phyloP scores from a whole-genome alignment of 2,888 invertebrate genomes.

The Polydrusus cervinus region DNA sequence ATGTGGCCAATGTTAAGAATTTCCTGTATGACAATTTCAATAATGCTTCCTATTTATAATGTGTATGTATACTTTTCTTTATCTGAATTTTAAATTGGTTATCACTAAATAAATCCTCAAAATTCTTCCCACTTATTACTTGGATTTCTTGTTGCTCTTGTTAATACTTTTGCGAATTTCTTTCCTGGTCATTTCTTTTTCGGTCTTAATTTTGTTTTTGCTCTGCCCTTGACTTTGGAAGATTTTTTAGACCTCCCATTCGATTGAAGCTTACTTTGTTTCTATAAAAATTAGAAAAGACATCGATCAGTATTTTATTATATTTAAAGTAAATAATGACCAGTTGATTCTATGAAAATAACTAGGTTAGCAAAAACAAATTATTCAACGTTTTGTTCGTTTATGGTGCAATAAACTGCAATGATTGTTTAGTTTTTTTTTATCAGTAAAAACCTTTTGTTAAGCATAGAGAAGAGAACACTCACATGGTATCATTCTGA shows the following conservation, averaged over 20 bases:
- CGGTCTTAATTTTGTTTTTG: conserved; percentile 5
- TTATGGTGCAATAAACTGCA: no score
- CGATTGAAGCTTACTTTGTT: background rate
- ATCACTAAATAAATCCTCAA: conserved; percentile 3
- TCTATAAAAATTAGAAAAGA: conserved; percentile 5
- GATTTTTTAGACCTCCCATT: background rate
- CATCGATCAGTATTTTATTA: background rate
- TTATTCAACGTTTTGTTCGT: background rate
- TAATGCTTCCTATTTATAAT: no score
- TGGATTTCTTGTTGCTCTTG: conserved; percentile 3
- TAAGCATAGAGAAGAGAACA: no score
- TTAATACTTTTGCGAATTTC: background rate
- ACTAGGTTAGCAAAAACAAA: background rate
- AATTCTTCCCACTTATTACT: background rate
- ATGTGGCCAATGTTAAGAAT: no score
- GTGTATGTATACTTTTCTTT: no score
- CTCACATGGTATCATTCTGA: no score
- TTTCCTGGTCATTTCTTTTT: conserved; percentile 1
- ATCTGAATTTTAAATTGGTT: background rate
- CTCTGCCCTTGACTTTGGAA: background rate
- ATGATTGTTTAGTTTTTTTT: no score
- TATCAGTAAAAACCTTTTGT: no score
- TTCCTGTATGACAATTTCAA: no score
- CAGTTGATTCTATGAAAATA: background rate
- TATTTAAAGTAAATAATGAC: background rate